Evolutionary conservation across 2,888 invertebrate genomes (phyloP).

Genomic region (Pseudanteris insignis): DNA sequence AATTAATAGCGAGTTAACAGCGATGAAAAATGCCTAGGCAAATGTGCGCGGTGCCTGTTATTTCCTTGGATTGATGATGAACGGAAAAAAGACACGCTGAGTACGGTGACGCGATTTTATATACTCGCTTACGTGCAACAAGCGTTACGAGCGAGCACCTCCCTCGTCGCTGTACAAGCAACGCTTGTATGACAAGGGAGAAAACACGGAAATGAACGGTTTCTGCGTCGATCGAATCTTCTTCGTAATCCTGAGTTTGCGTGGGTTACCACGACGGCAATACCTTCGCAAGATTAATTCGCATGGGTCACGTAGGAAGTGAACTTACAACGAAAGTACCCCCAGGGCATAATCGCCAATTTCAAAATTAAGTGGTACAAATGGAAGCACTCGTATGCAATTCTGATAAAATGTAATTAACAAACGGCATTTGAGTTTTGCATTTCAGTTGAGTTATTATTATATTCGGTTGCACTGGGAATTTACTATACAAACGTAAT

Average conservation of each 20-base stretch:
- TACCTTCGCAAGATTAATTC: constrained; percentile 44
- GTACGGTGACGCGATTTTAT: constrained; percentile 1
- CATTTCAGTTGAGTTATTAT: no score
- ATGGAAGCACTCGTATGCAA: not conserved
- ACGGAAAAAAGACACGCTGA: not conserved
- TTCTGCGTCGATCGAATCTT: constrained; percentile 44
- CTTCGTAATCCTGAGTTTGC: constrained; percentile 40
- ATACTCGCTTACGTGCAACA: constrained; percentile 9
- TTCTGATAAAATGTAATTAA: no score
- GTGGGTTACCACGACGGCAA: constrained; percentile 40
- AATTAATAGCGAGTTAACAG: no score
- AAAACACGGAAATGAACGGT: constrained; percentile 47
- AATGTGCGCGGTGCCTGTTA: not conserved
- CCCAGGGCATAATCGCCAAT: not conserved
- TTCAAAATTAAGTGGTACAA: not conserved
- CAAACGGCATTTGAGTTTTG: no score
- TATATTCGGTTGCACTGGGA: no score
- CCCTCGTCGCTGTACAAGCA: constrained; percentile 30
- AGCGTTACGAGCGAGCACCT: constrained; percentile 31
- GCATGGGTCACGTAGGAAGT: constrained; percentile 54
- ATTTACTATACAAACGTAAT: no score
- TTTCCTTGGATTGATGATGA: not conserved
- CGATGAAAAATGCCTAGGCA: no score
- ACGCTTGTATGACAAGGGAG: constrained; percentile 44
- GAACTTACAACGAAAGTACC: constrained; percentile 20